phyloP scores from a whole-genome alignment of 2,797 vertebrate species.

The Pitangus sulphuratus region DNA sequence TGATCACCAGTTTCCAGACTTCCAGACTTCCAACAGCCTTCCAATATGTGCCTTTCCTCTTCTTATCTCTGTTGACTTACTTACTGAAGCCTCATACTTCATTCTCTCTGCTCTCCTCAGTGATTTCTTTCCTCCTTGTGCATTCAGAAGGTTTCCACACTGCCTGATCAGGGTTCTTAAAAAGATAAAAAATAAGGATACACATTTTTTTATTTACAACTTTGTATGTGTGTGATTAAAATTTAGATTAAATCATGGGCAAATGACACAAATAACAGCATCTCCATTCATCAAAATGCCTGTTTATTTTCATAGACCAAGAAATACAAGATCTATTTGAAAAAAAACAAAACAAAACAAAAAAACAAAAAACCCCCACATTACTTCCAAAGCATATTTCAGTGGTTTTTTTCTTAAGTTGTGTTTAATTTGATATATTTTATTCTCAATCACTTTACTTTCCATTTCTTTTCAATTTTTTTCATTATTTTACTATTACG shows the following conservation, averaged over 20 bases:
- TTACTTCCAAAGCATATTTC: neutral
- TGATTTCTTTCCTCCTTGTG: neutral
- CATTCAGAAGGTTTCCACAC: neutral
- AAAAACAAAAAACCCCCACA: too few relatives aligned
- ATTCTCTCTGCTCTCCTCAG: neutral
- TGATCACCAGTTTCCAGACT: neutral
- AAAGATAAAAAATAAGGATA: neutral
- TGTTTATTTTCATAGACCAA: neutral
- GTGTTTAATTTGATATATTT: neutral
- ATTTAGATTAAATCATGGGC: neutral
- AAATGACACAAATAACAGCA: neutral
- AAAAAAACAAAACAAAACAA: too few relatives aligned
- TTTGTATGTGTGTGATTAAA: neutral
- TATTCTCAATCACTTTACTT: neutral
- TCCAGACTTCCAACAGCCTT: neutral
- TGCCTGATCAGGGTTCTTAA: neutral
- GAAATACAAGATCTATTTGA: neutral
- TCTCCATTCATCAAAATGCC: neutral
- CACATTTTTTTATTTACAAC: neutral
- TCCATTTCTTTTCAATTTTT: neutral
- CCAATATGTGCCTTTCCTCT: neutral
- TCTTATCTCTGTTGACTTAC: neutral
- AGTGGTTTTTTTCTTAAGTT: neutral
- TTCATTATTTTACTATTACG: neutral
- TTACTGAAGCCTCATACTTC: neutral